phyloP scores from a whole-genome alignment of 2,113 vertebrate species.

The Poeciliopsis turrubarensis region DNA sequence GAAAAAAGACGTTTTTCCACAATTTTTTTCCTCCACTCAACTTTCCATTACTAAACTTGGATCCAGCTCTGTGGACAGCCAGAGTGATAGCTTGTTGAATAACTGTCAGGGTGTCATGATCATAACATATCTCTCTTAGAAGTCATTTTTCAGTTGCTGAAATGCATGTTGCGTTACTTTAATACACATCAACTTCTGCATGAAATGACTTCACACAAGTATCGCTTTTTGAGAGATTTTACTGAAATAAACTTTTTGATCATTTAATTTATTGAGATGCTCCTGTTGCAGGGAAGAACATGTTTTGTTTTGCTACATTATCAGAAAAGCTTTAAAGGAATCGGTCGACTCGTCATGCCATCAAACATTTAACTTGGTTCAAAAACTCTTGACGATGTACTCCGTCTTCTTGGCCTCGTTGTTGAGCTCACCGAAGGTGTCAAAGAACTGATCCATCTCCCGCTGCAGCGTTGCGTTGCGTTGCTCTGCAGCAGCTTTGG shows the following conservation, averaged over 20 bases:
- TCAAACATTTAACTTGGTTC: slow-evolving; percentile 31
- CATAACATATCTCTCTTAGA: background rate
- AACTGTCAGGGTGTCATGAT: background rate
- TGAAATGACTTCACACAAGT: background rate
- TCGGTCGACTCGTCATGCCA: slow-evolving; percentile 1
- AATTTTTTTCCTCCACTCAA: too few relatives aligned
- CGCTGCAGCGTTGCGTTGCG: slow-evolving; percentile 80
- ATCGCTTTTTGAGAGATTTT: background rate
- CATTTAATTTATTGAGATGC: background rate
- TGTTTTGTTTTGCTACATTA: background rate
- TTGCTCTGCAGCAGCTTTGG: slow-evolving; percentile 73
- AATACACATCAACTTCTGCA: background rate
- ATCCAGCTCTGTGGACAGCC: background rate
- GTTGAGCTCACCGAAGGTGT: slow-evolving; percentile 83
- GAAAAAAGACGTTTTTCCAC: too few relatives aligned
- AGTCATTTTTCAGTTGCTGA: background rate
- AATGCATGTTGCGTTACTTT: background rate
- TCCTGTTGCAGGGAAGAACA: background rate
- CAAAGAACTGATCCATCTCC: slow-evolving; percentile 85
- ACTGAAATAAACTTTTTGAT: too few relatives aligned
- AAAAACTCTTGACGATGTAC: slow-evolving; percentile 71
- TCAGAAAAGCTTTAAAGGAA: slow-evolving; percentile 11
- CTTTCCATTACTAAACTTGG: background rate
- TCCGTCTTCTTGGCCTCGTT: slow-evolving; percentile 77
- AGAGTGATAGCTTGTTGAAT: background rate